phyloP scores from a whole-genome alignment of 2,888 invertebrate genomes.

The Ligdia adustata region DNA sequence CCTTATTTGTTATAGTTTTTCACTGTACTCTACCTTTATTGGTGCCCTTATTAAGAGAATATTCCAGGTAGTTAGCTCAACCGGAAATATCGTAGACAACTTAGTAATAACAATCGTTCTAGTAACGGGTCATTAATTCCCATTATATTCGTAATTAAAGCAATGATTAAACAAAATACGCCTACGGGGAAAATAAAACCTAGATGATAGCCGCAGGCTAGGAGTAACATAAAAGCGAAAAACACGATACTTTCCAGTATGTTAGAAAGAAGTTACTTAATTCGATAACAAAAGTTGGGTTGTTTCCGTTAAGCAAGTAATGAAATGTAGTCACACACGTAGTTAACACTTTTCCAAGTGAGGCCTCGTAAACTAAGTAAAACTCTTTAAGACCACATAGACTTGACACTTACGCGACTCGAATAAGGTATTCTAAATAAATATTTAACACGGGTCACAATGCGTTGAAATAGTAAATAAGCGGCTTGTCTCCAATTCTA shows the following conservation, averaged over 20 bases:
- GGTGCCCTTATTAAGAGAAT: no score
- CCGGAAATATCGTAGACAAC: no score
- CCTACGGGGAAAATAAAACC: neutral
- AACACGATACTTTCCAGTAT: constrained; percentile 12
- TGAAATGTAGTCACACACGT: constrained; percentile 8
- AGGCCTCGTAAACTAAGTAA: neutral
- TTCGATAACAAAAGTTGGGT: constrained; percentile 1
- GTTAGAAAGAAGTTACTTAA: constrained; percentile 6
- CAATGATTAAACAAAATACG: neutral
- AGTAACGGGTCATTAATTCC: no score
- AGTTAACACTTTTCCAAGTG: neutral
- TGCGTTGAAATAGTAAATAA: no score
- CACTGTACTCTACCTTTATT: no score
- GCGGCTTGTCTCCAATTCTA: no score
- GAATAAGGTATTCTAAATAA: no score
- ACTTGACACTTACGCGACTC: neutral
- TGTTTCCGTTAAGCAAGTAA: constrained; percentile 5
- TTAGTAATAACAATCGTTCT: no score
- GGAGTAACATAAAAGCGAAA: neutral
- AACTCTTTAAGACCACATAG: neutral
- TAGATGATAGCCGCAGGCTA: neutral
- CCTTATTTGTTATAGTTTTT: no score
- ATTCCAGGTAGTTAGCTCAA: no score
- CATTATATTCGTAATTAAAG: no score
- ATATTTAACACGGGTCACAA: no score